Conservation (phyloP, 1,140 invertebrate species). For the Tachypleus tridentatus region DNA sequence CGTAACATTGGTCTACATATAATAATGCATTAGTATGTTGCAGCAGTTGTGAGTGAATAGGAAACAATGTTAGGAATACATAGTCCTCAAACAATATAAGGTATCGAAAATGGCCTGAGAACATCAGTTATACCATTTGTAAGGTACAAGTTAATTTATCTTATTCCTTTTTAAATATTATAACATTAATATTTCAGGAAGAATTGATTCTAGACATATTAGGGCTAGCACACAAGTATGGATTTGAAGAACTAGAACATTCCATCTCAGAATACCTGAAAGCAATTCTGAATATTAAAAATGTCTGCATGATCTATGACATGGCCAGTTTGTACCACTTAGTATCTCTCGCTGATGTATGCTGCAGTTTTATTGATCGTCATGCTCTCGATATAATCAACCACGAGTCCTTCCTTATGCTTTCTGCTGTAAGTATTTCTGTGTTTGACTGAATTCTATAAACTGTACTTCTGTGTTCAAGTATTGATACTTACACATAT, state of each 20-base stretch:
- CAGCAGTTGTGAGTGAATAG: too few species aligned
- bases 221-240: constrained; percentile 85
- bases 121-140: too few species aligned
- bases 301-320: constrained; percentile 88
- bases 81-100: too few species aligned
- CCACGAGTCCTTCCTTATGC: constrained; percentile 65
- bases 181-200: constrained; percentile 40
- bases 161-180: too few species aligned
- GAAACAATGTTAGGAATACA: too few species aligned
- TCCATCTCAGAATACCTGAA: constrained; percentile 86
- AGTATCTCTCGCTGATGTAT: constrained; percentile 46
- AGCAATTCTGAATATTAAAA: constrained; percentile 69
- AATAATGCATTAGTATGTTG: too few species aligned
- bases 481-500: too few species aligned
- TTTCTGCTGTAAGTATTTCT: constrained; percentile 57
- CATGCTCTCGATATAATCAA: constrained; percentile 71
- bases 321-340: constrained; percentile 64
- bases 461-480: too few species aligned
- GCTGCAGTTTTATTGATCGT: constrained; percentile 66
- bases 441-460: not conserved
- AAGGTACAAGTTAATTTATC: too few species aligned
- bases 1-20: too few species aligned
- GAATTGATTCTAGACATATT: constrained; percentile 76
- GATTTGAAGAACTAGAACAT: constrained; percentile 78
- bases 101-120: too few species aligned